Base-by-base conservation (phyloP, 2,797 vertebrate genomes). In the Holocentrus rufus region DNA sequence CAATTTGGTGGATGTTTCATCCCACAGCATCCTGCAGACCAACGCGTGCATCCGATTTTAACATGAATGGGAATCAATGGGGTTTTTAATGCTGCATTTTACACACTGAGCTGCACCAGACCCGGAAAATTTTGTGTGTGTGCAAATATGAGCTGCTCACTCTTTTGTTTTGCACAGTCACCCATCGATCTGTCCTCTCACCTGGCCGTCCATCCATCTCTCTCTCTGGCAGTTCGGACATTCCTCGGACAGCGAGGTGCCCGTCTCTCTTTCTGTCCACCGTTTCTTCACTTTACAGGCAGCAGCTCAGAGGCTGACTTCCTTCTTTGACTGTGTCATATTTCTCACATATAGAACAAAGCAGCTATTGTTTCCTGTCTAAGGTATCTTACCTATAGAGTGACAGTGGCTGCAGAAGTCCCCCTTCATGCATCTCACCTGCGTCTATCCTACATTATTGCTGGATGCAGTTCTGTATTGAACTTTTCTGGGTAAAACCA, bases 181-280 rank as follows among this genome's bases (percentile, higher is more conserved):
- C 22, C n/a, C 39, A 46, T 22, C 25, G 27, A 7, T 25, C 39
- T 2, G 14, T 34, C 42, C 18, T 39, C 23, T 47, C 64, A 68
- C 55, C 49, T 55, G 34, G 8, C 20, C 36, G 36, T 44, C 4
- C 6, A 65, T 71, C 47, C 44, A 30, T 68, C 52, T 67, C 25
- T 67, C 25, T 62, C 25, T 31, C 44, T 49, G 53, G 23, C 56
- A 46, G 66, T 39, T 25, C 22, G 49, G 64, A 79, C 68, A 31
- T 63, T 75, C 53, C 65, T 52, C 53, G 66, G 47, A 58, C 59
- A 53, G 57, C n/a, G 52, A 18, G 49, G 60, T 61, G 76, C 69
- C 68, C 3, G 4, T 62, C 65, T 57, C 25, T 69, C 57, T 34
- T 27, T 34, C 55, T 58, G 7, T 59, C 31, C 5, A 10, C 46